Conservation (phyloP, 2,888 invertebrate genomes). For the Diplolepis rosae region DNA sequence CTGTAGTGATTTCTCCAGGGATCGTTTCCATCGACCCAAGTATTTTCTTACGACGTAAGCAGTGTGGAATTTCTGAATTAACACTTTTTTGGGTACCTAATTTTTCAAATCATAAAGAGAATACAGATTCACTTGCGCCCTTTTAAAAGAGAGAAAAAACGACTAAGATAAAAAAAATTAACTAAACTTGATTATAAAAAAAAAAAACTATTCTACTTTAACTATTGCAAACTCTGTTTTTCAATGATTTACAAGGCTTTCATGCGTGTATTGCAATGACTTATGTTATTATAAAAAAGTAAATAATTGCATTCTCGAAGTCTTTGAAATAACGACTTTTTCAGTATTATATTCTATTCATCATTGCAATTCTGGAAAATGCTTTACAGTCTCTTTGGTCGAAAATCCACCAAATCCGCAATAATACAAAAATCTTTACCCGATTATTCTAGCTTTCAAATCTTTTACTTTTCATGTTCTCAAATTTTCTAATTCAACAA, state of each 20-base stretch:
- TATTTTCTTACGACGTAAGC: neutral
- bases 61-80: neutral
- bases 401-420: neutral
- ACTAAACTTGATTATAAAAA: neutral
- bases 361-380: neutral
- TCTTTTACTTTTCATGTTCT: no score
- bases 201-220: neutral
- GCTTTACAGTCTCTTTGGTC: neutral
- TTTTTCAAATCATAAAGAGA: conserved; percentile 4
- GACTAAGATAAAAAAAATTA: neutral
- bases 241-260: neutral
- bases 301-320: conserved; percentile 15
- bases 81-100: neutral
- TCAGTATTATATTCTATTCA: neutral
- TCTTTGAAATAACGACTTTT: neutral
- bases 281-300: neutral
- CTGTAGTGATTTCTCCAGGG: conserved; percentile 28
- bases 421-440: neutral
- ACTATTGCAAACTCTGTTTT: neutral
- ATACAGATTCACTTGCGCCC: neutral
- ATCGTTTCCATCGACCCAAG: conserved; percentile 16
- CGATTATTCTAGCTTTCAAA: no score
- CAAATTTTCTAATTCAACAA: neutral
- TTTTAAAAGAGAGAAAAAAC: neutral
- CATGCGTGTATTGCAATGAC: neutral